Percentiles rank a stretch among this genome's conserved stretches.
phyloP scores from a whole-genome alignment of 2,888 invertebrate species.

The Hymenopus coronatus region DNA sequence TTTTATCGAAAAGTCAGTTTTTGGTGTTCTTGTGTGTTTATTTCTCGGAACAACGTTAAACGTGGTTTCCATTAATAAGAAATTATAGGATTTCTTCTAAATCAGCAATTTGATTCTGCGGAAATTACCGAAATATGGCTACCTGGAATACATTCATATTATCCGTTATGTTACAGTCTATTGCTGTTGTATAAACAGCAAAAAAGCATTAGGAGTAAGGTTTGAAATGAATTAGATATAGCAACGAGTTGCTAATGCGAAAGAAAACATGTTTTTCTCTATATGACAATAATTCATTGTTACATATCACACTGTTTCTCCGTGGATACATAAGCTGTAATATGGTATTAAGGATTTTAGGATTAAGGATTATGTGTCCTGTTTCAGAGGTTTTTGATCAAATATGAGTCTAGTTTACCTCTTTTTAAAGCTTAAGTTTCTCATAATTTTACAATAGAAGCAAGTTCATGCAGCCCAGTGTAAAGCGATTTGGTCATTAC shows the following conservation, averaged over 20 bases:
- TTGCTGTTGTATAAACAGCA: not conserved
- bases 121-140: not conserved
- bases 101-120: not conserved
- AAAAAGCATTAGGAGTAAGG: not conserved
- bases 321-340: not conserved
- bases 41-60: not conserved
- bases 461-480: not conserved
- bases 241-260: not conserved
- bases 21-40: not conserved
- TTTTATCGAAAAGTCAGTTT: not conserved
- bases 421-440: not conserved
- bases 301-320: not conserved
- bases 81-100: not conserved
- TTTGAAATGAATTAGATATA: not conserved
- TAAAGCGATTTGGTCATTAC: not conserved
- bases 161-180: not conserved
- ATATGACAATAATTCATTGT: not conserved
- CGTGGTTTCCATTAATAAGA: no score
- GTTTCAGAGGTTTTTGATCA: not conserved
- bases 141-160: not conserved
- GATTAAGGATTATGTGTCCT: not conserved
- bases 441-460: not conserved
- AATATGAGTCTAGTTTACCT: not conserved
- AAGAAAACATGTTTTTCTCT: constrained; percentile 19
- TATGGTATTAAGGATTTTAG: not conserved